phyloP scores from a whole-genome alignment of 1,140 invertebrate genomes.

The Papilio xuthus region DNA sequence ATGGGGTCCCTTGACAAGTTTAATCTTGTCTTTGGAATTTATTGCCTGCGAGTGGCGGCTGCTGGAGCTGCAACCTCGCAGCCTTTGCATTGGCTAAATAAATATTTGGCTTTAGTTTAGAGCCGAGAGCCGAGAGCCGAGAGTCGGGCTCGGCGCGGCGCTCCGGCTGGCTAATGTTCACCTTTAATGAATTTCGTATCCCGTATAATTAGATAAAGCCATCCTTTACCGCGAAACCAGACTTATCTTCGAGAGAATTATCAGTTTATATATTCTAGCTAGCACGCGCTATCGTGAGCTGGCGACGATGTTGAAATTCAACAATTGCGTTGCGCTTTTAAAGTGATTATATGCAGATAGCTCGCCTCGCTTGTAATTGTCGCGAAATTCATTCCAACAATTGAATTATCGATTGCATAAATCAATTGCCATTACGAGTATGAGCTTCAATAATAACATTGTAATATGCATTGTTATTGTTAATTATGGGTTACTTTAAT shows the following conservation, averaged over 20 bases:
- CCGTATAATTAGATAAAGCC: constrained; percentile 29
- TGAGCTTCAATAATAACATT: not conserved
- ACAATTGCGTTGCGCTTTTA: not conserved
- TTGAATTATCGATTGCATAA: constrained; percentile 16
- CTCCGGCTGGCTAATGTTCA: constrained; percentile 12
- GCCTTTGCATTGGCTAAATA: constrained; percentile 70
- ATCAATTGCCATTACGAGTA: not conserved
- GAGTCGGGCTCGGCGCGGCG: not conserved
- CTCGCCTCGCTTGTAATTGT: not conserved
- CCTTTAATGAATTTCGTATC: constrained; percentile 36
- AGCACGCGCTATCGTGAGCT: no score
- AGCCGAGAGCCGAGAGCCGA: constrained; percentile 40
- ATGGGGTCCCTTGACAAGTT: constrained; percentile 79
- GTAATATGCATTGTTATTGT: not conserved
- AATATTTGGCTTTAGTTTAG: constrained; percentile 67
- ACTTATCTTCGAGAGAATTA: constrained; percentile 19
- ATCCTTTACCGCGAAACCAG: constrained; percentile 3
- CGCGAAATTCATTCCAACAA: not conserved
- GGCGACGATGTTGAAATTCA: not conserved
- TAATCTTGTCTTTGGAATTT: constrained; percentile 80
- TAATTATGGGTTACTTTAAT: not conserved
- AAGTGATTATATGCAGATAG: constrained; percentile 27
- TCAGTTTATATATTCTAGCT: not conserved
- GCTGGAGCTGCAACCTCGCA: constrained; percentile 60
- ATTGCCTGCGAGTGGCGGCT: constrained; percentile 65